phyloP scores from a whole-genome alignment of 2,113 vertebrate genomes.

The Syrrhaptes paradoxus region DNA sequence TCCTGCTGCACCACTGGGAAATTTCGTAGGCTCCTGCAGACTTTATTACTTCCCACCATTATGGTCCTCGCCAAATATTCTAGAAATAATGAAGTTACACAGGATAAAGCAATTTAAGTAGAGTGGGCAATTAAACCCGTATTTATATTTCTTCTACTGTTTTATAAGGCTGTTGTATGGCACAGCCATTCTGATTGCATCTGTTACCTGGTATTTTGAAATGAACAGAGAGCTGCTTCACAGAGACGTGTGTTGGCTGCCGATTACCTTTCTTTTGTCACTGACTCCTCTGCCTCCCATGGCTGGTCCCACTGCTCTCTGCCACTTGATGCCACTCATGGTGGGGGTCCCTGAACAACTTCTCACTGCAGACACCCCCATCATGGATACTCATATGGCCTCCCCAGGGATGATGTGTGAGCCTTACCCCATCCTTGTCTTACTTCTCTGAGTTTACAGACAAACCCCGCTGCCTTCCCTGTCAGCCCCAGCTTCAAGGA shows the following conservation, averaged over 20 bases:
- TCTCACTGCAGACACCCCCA: fast-evolving
- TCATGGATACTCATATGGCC: not conserved
- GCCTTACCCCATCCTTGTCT: not conserved
- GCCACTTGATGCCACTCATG: fast-evolving
- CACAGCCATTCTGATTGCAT: not conserved
- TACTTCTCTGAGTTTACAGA: not conserved
- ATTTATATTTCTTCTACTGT: not conserved
- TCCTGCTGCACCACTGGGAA: not conserved
- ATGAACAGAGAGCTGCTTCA: not conserved
- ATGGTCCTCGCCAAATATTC: not conserved
- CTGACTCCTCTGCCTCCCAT: not conserved
- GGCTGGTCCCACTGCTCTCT: not conserved
- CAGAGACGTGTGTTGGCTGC: not conserved
- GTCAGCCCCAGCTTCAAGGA: not conserved
- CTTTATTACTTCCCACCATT: not conserved
- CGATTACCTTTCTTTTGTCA: not conserved
- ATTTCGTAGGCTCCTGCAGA: not conserved
- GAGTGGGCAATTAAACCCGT: not conserved
- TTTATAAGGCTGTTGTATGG: not conserved
- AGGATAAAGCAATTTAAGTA: not conserved
- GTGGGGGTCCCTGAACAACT: fast-evolving
- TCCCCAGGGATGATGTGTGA: not conserved
- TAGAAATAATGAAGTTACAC: not conserved
- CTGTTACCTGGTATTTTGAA: not conserved
- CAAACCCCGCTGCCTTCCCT: not conserved